A percentile compares a stretch with the other conserved stretches of the same genome.
Conservation (phyloP, 2,113 vertebrate genomes). For the Calidris pugnax region DNA sequence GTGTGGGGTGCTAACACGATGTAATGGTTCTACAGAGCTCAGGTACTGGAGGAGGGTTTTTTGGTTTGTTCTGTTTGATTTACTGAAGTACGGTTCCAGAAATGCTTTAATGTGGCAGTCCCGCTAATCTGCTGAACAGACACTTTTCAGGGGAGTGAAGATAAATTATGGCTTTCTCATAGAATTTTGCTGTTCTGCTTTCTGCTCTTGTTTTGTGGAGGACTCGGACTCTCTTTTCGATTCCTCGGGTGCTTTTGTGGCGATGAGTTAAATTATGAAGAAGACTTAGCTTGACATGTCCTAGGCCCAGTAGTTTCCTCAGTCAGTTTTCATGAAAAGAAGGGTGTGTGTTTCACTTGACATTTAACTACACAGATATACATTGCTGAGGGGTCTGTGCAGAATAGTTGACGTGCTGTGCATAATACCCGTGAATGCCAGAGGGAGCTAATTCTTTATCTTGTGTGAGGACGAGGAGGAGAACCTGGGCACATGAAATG, state of each 20-base stretch:
- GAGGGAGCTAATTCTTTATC: not conserved
- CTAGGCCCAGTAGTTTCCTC: not conserved
- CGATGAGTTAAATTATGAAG: not conserved
- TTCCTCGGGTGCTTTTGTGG: not conserved
- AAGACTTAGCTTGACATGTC: not conserved
- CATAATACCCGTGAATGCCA: not conserved
- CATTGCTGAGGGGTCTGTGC: not conserved
- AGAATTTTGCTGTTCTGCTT: not conserved
- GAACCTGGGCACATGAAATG: not conserved
- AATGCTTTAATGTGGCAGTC: not conserved
- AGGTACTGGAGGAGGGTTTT: not conserved
- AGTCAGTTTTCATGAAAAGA: not conserved
- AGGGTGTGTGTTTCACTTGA: not conserved
- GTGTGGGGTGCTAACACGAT: accelerated
- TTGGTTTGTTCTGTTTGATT: not conserved
- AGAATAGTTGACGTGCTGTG: not conserved
- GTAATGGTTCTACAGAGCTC: not conserved
- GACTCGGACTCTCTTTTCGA: not conserved
- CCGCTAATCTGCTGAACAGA: not conserved
- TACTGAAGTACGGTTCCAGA: not conserved
- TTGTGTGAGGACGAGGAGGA: not conserved
- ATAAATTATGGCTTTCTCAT: not conserved
- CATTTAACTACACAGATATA: not conserved
- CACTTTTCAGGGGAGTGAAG: not conserved
- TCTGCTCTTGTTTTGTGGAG: not conserved